These are phyloP conservation scores for Philonicus albiceps DNA, from an alignment of 2,888 invertebrate genomes.

Conservation along the genomic window DNA sequence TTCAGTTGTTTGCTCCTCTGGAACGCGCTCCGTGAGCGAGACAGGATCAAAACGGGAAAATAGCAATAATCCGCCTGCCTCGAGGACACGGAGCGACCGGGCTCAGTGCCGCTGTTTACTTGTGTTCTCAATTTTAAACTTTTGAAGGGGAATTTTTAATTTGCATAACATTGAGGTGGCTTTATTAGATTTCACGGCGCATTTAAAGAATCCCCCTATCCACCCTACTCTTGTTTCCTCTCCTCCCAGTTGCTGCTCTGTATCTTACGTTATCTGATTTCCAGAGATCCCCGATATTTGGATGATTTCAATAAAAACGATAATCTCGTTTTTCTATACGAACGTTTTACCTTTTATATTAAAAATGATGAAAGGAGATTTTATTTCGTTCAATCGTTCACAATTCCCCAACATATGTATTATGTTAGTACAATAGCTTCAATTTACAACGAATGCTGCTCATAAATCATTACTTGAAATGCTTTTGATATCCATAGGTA, in stretches of 20 bases:
- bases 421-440: not conserved
- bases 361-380: not conserved
- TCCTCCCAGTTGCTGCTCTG: not conserved
- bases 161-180: not conserved
- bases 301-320: not conserved
- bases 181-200: not conserved
- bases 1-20: not conserved
- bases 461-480: not conserved
- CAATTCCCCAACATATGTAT: not conserved
- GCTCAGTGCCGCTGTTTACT: not conserved
- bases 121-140: not conserved
- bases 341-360: not conserved
- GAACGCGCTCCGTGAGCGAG: not conserved
- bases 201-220: not conserved
- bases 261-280: not conserved
- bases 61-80: not conserved
- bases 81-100: not conserved
- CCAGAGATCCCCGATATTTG: not conserved
- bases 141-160: not conserved
- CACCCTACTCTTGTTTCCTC: too few relatives aligned
- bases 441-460: not conserved
- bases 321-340: not conserved
- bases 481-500: not conserved
- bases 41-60: not conserved
- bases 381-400: not conserved